A percentile compares a stretch with the other conserved stretches of the same genome.
These are phyloP conservation scores for Chouioia cunea DNA, from an alignment of 2,888 invertebrate genomes.

Conservation along the genomic window DNA sequence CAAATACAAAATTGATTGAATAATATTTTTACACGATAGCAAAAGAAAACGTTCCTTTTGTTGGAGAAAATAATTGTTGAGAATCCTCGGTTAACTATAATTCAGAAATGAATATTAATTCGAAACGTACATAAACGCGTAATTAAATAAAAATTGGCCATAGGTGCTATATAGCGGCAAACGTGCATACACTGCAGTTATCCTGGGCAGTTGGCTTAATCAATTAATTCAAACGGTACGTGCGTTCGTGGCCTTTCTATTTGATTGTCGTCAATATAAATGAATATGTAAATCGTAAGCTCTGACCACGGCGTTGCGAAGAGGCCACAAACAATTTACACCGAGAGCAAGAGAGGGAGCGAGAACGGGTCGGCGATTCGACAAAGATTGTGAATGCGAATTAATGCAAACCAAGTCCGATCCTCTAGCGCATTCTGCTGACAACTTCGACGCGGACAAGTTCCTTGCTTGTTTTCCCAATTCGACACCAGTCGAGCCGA, in stretches of 20 bases:
- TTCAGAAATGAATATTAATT: slow-evolving; percentile 30
- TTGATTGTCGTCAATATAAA: slow-evolving; percentile 23
- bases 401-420: slow-evolving; percentile 28
- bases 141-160: neutral
- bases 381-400: slow-evolving; percentile 30
- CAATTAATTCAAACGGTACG: neutral
- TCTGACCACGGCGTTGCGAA: neutral
- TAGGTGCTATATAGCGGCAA: too few relatives aligned
- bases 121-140: neutral
- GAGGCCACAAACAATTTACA: slow-evolving; percentile 18
- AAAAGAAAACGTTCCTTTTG: too few relatives aligned
- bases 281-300: slow-evolving; percentile 20
- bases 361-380: slow-evolving; percentile 3
- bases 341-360: neutral
- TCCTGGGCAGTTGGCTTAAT: too few relatives aligned
- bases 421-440: too few relatives aligned
- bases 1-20: too few relatives aligned
- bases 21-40: too few relatives aligned
- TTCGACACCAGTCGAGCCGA: too few relatives aligned
- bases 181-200: too few relatives aligned
- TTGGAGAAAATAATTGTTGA: too few relatives aligned
- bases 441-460: too few relatives aligned
- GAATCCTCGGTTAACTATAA: too few relatives aligned
- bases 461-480: too few relatives aligned
- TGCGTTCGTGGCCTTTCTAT: slow-evolving; percentile 3